Evolutionary conservation across 1,140 invertebrate species (phyloP).

Genomic region (Aleiodes sp.): DNA sequence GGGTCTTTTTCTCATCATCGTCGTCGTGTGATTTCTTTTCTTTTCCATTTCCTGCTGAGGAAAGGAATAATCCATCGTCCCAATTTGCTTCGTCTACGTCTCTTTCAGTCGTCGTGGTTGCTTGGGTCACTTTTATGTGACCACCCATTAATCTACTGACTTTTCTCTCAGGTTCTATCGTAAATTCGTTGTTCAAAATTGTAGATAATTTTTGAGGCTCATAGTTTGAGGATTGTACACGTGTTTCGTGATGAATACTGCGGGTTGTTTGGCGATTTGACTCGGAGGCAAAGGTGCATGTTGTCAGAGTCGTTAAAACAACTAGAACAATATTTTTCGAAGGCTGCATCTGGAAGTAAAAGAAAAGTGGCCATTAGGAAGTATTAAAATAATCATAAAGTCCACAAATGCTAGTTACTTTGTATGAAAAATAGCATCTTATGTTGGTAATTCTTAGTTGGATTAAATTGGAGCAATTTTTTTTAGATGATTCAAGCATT

Average conservation of each 20-base stretch:
- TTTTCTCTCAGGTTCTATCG: neutral
- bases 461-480: neutral
- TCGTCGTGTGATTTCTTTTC: conserved; percentile 69
- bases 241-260: neutral
- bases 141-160: conserved; percentile 8
- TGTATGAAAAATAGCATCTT: too few relatives aligned
- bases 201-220: neutral
- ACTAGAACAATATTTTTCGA: conserved; percentile 29
- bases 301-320: conserved; percentile 33
- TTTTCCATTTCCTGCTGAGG: conserved; percentile 73
- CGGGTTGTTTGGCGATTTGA: neutral
- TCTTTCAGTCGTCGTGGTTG: conserved; percentile 31
- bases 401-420: neutral
- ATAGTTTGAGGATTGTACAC: neutral
- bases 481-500: neutral
- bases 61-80: conserved; percentile 73
- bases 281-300: neutral
- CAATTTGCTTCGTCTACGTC: conserved; percentile 65
- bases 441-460: too few relatives aligned
- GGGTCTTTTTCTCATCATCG: conserved; percentile 82
- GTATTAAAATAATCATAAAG: too few relatives aligned
- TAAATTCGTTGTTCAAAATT: neutral
- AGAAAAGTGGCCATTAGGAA: too few relatives aligned
- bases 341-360: conserved; percentile 53
- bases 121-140: conserved; percentile 43